Conservation (phyloP, 2,888 invertebrate genomes). For the Phaedon cochleariae region DNA sequence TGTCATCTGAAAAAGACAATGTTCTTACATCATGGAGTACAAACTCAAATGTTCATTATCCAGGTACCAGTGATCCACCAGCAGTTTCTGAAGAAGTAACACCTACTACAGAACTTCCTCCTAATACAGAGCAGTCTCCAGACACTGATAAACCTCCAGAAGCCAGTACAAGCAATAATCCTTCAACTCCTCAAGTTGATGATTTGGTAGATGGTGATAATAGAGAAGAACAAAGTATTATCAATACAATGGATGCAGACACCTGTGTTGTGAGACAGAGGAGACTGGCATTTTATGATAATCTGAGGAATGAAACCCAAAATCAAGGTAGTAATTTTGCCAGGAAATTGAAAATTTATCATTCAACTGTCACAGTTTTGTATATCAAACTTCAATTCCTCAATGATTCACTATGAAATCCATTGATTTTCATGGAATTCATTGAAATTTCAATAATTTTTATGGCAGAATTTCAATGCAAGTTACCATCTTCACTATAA, state of each 20-base stretch:
- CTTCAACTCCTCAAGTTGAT: constrained; percentile 10
- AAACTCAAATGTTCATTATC: neutral
- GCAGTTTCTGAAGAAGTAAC: neutral
- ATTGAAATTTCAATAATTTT: too few relatives aligned
- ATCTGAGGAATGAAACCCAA: constrained; percentile 15
- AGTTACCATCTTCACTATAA: too few relatives aligned
- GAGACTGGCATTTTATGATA: constrained; percentile 57
- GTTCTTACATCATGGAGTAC: neutral
- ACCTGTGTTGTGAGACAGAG: constrained; percentile 57
- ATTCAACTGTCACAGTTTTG: too few relatives aligned
- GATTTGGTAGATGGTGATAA: constrained; percentile 35
- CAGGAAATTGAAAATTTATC: neutral
- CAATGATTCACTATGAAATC: too few relatives aligned
- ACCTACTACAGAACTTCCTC: neutral
- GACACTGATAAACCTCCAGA: constrained; percentile 42
- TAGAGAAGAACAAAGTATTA: too few relatives aligned
- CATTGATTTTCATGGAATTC: too few relatives aligned
- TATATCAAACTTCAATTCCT: too few relatives aligned
- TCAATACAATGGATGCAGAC: constrained; percentile 70
- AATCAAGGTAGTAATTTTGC: neutral
- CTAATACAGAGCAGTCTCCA: constrained; percentile 7
- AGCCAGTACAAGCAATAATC: constrained; percentile 36
- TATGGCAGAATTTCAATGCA: too few relatives aligned
- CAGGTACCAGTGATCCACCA: constrained; percentile 48
- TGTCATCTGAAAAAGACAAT: too few relatives aligned